Evolutionary conservation across 53 echinoderm and acorn worm species (phyloP), one percentile per base, ranked within the genome.

Genomic region (Astropecten irregularis): DNA sequence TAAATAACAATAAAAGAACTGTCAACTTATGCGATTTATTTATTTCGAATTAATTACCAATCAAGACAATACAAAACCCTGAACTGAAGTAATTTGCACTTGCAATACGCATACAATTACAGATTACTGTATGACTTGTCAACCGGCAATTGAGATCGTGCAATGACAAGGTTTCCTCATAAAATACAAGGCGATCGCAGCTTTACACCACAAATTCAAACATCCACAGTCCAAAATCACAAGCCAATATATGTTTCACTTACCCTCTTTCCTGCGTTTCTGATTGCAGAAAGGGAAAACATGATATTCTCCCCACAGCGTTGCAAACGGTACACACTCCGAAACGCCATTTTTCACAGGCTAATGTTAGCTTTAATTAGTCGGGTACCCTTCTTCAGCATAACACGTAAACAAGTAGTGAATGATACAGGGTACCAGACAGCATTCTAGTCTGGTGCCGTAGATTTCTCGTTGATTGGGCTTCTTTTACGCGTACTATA

Each of bases 291-390:
- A 40, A 79, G 20, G 18, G 62, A 32, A 42, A 63, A 62, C 3
- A 63, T 61, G 44, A 60, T 47, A n/a, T 79, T 59, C 31, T 60
- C 30, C 44, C 61, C 61, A 62, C 61, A 79, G 57, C 74, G 74
- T 14, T 74, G 37, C 38, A 74, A 56, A 42, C 62, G 79, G 62
- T 61, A 46, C 9, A 79, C 26, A 11, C 47, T 46, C 61, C 79
- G 60, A 31, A 79, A 47, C 60, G 79, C 79, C 79, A 79, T 79
- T 79, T 66, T 79, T 46, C 28, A 26, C 26, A 3, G 39, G 49
- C 14, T 33, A 46, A 61, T 46, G 79, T 79, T 62, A 29, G 21
- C 40, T 79, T 42, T 79, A 79, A 62, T 62, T 48, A n/a, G n/a
- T n/a, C n/a, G n/a, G 36, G 79, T 61, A 61, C n/a, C 29, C 38